Conservation (phyloP, 2,888 invertebrate genomes). For the Eurytoma californica region DNA sequence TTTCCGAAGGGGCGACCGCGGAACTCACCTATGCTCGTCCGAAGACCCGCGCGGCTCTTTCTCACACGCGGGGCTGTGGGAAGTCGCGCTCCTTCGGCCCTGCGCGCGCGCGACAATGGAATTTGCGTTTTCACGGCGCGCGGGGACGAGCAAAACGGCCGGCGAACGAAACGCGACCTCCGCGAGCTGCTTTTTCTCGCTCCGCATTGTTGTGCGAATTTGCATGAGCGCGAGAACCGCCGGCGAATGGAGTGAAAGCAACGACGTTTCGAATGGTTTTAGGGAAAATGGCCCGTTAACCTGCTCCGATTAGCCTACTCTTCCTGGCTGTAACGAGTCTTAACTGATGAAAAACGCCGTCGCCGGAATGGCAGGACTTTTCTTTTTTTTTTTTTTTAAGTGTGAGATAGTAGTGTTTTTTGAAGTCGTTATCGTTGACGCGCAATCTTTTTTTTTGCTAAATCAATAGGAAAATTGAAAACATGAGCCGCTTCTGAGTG, state of each 20-base stretch:
- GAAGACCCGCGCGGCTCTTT: constrained; percentile 35
- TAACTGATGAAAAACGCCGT: too few species aligned
- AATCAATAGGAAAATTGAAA: too few species aligned
- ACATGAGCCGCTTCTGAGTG: too few species aligned
- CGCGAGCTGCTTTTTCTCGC: not conserved
- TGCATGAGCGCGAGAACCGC: not conserved
- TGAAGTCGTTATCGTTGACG: too few species aligned
- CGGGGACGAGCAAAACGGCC: not conserved
- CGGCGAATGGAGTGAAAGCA: constrained; percentile 1
- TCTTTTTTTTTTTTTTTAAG: too few species aligned
- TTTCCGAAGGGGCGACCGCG: constrained; percentile 46
- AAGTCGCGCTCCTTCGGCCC: constrained; percentile 30
- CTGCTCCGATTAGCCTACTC: too few species aligned
- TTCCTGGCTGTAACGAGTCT: too few species aligned
- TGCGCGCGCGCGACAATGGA: constrained; percentile 44
- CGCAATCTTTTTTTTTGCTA: too few species aligned
- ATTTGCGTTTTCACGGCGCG: constrained; percentile 50
- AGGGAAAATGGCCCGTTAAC: too few species aligned
- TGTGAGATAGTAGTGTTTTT: too few species aligned
- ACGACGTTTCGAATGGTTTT: too few species aligned
- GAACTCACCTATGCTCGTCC: not conserved
- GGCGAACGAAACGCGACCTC: not conserved
- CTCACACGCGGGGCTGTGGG: constrained; percentile 48
- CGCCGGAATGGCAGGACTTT: too few species aligned
- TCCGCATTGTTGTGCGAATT: constrained; percentile 16